These are phyloP conservation scores for Semibalanus balanoides DNA, from an alignment of 1,140 invertebrate species.

Conservation along the genomic window DNA sequence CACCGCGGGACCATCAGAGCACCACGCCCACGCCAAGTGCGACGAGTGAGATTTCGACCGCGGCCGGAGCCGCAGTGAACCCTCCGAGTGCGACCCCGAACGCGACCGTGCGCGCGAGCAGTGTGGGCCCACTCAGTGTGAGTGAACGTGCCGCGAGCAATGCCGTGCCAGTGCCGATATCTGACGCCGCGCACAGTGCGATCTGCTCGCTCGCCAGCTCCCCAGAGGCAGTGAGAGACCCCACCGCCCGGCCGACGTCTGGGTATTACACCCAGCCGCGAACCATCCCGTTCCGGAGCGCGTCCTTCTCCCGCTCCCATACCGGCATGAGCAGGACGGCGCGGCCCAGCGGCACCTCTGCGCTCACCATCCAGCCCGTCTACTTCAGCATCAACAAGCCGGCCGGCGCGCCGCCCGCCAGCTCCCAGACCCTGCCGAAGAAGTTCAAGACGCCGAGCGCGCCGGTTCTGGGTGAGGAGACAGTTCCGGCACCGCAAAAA, in stretches of 20 bases:
- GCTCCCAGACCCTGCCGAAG: neutral
- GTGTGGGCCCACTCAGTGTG: neutral
- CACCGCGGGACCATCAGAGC: too few relatives aligned
- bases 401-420: neutral
- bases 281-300: neutral
- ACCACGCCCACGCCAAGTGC: too few relatives aligned
- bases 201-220: too few relatives aligned
- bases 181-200: too few relatives aligned
- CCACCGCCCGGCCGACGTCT: too few relatives aligned
- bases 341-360: neutral
- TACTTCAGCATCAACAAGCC: slow-evolving; percentile 1
- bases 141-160: neutral
- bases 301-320: neutral
- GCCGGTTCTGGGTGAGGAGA: neutral
- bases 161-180: too few relatives aligned
- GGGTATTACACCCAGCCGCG: neutral
- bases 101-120: too few relatives aligned
- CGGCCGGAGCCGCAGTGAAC: too few relatives aligned
- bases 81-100: too few relatives aligned
- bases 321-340: neutral
- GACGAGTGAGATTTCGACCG: too few relatives aligned
- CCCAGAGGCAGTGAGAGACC: neutral
- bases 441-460: neutral
- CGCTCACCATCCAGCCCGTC: neutral
- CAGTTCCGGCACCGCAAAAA: neutral